Base-by-base conservation (phyloP, 1,140 invertebrate species). In the Zaprionus kolodkinae region DNA sequence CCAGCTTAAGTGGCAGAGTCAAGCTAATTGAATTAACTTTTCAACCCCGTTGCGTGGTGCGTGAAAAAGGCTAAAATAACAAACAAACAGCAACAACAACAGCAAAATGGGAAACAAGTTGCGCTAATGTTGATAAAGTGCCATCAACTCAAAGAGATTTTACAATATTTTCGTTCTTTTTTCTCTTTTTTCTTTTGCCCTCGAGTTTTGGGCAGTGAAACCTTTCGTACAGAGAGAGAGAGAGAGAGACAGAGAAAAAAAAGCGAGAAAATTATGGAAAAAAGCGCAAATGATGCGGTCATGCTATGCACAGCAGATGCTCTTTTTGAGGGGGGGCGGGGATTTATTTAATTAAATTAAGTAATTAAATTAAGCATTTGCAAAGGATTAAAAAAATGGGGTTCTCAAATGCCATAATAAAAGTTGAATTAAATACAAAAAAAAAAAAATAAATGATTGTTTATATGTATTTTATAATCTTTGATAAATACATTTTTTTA, bases 1-100 rank as follows among this genome's bases (percentile, higher is more conserved):
- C 72, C 86, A 88, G 84, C 80, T 88, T 88, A 87, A 87, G 84
- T 88, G 84, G 84, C 80, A 88, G 79, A 88, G 84, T 88, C 84
- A 87, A 88, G 84, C 78, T 88, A 87, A 87, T 87, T 87, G 80
- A 87, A 87, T 87, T 87, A 87, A 77, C 84, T 80, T 80, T 74
- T 79, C 68, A 72, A 76, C 74, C 74, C 74, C 62, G 76, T 73
- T 54, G 77, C 81, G 68, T 73, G 84, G 61, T 80, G 80, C 84
- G 84, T 78, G 74, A 83, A 88, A 86, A 87, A 80, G 69, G 77
- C 77, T 72, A 76, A 75, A 76, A 74, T 62, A 74, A 63, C 70
- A 66, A 50, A 65, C 72, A 80, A 67, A 57, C 52, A 73, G 65
- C 67, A 75, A 48, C 67, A 76, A 30, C 35, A 38, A 21, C 38